Evolutionary conservation across 2,113 vertebrate species (phyloP).

Genomic region (Periophthalmodon schlosseri): DNA sequence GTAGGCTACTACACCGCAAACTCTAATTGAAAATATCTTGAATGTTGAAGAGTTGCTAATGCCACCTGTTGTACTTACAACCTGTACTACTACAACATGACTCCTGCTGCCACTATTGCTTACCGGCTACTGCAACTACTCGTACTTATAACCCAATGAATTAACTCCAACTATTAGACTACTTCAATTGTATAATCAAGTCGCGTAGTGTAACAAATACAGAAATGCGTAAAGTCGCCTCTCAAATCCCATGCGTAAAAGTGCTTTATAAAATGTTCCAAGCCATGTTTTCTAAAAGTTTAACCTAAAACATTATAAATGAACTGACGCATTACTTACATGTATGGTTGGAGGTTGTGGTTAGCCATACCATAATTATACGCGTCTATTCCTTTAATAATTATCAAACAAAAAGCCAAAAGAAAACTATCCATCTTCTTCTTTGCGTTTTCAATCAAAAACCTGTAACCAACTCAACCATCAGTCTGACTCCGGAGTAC

Average conservation of each 20-base stretch:
- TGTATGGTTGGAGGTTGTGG: constrained; percentile 77
- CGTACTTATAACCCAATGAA: not conserved
- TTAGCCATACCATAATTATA: constrained; percentile 59
- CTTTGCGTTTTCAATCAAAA: constrained; percentile 21
- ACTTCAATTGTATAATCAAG: too few relatives aligned
- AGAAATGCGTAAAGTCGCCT: not conserved
- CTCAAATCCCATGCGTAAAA: not conserved
- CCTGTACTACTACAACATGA: not conserved
- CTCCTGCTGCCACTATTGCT: not conserved
- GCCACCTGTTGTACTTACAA: not conserved
- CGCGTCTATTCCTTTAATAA: constrained; percentile 53
- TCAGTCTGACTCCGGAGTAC: not conserved
- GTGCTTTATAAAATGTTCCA: not conserved
- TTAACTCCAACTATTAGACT: too few relatives aligned
- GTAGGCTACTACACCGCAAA: not conserved
- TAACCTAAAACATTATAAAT: not conserved
- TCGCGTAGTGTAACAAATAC: not conserved
- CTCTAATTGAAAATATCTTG: not conserved
- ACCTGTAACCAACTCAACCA: constrained; percentile 16
- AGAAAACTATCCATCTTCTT: constrained; percentile 59
- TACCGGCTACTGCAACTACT: not conserved
- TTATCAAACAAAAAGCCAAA: constrained; percentile 52
- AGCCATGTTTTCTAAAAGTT: too few relatives aligned
- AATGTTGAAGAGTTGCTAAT: not conserved
- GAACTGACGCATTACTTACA: constrained; percentile 81